phyloP scores from a whole-genome alignment of 1,140 invertebrate species.

The Meloidogyne hapla region DNA sequence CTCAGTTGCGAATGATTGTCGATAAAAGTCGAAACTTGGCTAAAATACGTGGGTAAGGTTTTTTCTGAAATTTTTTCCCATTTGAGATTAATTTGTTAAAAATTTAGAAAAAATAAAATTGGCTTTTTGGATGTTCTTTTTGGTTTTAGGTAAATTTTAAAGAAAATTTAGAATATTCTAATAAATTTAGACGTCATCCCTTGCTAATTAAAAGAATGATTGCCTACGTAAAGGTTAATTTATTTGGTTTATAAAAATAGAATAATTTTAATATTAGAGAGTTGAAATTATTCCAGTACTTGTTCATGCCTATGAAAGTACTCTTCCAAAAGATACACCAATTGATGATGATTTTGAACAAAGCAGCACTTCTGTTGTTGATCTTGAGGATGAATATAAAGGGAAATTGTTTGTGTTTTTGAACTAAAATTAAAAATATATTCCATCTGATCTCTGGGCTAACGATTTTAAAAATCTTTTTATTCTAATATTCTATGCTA shows the following conservation, averaged over 20 bases:
- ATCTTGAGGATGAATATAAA: background rate
- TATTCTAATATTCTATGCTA: background rate
- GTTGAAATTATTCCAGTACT: background rate
- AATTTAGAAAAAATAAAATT: slow-evolving; percentile 26
- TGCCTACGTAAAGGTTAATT: slow-evolving; percentile 22
- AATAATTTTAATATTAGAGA: background rate
- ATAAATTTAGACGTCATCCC: slow-evolving; percentile 35
- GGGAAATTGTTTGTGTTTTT: background rate
- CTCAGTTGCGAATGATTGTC: slow-evolving; percentile 29
- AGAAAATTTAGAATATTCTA: background rate
- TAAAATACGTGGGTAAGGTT: slow-evolving; percentile 1
- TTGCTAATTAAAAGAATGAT: slow-evolving; percentile 24
- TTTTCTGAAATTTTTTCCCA: slow-evolving; percentile 10
- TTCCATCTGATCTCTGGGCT: background rate
- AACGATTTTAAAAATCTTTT: too few species aligned
- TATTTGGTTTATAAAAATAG: background rate
- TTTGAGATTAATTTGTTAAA: slow-evolving; percentile 1
- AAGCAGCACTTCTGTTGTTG: background rate
- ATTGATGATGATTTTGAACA: background rate
- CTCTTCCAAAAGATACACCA: background rate
- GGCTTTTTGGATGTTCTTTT: slow-evolving; percentile 24
- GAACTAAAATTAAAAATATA: background rate
- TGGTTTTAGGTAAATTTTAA: slow-evolving; percentile 15
- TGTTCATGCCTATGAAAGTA: background rate
- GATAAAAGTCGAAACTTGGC: slow-evolving; percentile 15